Evolutionary conservation across 2,888 invertebrate genomes (phyloP).

Genomic region (Cheilosia pagana): DNA sequence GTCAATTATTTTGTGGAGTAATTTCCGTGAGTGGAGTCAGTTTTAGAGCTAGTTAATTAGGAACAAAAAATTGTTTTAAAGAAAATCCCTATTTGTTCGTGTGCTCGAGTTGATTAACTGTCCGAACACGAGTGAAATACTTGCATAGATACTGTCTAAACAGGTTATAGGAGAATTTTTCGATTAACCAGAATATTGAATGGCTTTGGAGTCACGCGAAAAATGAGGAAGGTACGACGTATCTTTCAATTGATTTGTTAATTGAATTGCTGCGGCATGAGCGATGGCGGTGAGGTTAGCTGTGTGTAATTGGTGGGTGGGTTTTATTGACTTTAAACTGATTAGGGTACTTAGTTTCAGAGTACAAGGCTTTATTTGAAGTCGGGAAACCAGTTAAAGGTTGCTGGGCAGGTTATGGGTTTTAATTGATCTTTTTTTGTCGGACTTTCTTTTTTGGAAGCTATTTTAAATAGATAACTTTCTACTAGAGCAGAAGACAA

Average conservation of each 20-base stretch:
- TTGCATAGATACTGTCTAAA: conserved; percentile 5
- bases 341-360: background rate
- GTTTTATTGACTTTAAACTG: conserved; percentile 12
- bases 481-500: too few species aligned
- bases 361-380: background rate
- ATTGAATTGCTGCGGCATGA: conserved; percentile 56
- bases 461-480: too few species aligned
- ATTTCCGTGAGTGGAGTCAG: conserved; percentile 47
- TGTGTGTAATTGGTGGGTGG: conserved; percentile 26
- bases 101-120: conserved; percentile 28
- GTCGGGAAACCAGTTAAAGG: background rate
- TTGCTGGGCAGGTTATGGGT: background rate
- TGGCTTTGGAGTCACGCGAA: conserved; percentile 61
- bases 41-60: conserved; percentile 36
- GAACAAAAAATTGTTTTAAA: conserved; percentile 2
- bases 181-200: conserved; percentile 68
- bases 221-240: background rate
- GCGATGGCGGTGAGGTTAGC: conserved; percentile 19
- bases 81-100: conserved; percentile 10
- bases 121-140: conserved; percentile 12
- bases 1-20: conserved; percentile 58
- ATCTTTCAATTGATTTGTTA: conserved; percentile 41
- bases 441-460: too few species aligned
- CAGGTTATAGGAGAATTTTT: conserved; percentile 61
- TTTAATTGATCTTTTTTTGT: too few species aligned